A percentile compares a stretch with the other conserved stretches of the same genome.
These are phyloP conservation scores for Malaclemys terrapin DNA, from an alignment of 2,113 vertebrate genomes.

Conservation along the genomic window DNA sequence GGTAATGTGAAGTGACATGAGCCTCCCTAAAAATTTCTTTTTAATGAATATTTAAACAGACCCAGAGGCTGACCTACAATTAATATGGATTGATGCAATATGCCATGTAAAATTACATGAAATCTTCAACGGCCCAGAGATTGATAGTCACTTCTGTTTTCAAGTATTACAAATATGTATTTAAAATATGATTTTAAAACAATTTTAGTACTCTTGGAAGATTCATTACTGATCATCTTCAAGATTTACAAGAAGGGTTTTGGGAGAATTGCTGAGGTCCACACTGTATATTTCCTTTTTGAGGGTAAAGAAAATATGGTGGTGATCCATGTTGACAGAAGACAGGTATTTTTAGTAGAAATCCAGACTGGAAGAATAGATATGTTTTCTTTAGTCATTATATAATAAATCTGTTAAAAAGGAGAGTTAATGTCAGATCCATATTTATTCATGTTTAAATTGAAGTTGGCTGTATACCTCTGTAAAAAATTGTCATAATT, in stretches of 20 bases:
- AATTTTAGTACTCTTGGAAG: not conserved
- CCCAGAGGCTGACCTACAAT: not conserved
- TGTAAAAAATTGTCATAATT: slow-evolving; percentile 66
- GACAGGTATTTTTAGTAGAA: slow-evolving; percentile 33
- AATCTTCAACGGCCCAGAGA: not conserved
- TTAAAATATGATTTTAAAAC: not conserved
- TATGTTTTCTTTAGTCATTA: slow-evolving; percentile 27
- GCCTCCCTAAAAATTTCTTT: slow-evolving; percentile 17
- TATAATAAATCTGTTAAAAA: slow-evolving; percentile 62
- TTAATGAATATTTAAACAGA: slow-evolving; percentile 13
- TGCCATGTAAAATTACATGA: not conserved
- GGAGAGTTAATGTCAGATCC: slow-evolving; percentile 61
- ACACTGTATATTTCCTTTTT: not conserved
- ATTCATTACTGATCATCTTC: not conserved
- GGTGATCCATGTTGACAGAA: not conserved
- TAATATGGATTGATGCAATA: not conserved
- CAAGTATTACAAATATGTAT: not conserved
- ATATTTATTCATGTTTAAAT: slow-evolving; percentile 71
- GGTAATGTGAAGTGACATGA: not conserved
- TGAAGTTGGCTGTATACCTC: slow-evolving; percentile 44
- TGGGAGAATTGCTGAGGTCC: not conserved
- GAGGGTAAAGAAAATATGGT: not conserved
- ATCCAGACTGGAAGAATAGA: slow-evolving; percentile 1
- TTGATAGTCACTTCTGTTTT: not conserved
- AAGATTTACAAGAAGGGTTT: not conserved